A percentile compares a stretch with the other conserved stretches of the same genome.
Conservation (phyloP, 1,140 invertebrate genomes). For the Apis florea region DNA sequence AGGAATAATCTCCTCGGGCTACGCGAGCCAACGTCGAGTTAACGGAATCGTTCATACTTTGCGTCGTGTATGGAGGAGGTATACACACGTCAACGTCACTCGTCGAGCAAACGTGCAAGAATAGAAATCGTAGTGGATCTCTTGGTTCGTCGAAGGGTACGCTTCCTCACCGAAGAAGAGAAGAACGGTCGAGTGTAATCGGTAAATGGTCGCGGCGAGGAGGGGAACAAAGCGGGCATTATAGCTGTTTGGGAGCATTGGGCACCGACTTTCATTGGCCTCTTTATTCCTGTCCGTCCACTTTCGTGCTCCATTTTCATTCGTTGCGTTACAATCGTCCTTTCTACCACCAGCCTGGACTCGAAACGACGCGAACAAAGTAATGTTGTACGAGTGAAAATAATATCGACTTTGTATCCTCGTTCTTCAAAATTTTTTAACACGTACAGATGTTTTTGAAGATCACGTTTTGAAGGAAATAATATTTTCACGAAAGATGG, state of each 20-base stretch:
- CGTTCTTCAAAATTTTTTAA: too few relatives aligned
- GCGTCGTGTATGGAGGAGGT: conserved; percentile 56
- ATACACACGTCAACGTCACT: conserved; percentile 64
- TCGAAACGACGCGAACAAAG: too few relatives aligned
- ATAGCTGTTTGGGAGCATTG: conserved; percentile 30
- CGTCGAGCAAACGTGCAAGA: conserved; percentile 52
- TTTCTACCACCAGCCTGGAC: too few relatives aligned
- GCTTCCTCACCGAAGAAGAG: conserved; percentile 47
- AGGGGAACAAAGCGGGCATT: conserved; percentile 60
- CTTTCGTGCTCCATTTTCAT: too few relatives aligned
- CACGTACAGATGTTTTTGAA: too few relatives aligned
- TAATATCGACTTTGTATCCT: too few relatives aligned
- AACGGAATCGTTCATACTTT: conserved; percentile 64
- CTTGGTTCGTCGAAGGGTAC: too few relatives aligned
- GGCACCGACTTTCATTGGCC: background rate
- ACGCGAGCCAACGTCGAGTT: conserved; percentile 47
- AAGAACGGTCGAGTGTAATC: conserved; percentile 52
- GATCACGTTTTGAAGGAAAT: too few relatives aligned
- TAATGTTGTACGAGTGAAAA: too few relatives aligned
- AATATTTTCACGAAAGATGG: too few relatives aligned
- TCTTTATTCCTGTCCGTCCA: background rate
- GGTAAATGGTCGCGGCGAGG: conserved; percentile 25
- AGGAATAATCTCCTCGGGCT: conserved; percentile 51
- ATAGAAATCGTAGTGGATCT: conserved; percentile 58
- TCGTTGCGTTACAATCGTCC: too few relatives aligned